Conservation (phyloP, 2,888 invertebrate genomes). For the Cheilosia soror region DNA sequence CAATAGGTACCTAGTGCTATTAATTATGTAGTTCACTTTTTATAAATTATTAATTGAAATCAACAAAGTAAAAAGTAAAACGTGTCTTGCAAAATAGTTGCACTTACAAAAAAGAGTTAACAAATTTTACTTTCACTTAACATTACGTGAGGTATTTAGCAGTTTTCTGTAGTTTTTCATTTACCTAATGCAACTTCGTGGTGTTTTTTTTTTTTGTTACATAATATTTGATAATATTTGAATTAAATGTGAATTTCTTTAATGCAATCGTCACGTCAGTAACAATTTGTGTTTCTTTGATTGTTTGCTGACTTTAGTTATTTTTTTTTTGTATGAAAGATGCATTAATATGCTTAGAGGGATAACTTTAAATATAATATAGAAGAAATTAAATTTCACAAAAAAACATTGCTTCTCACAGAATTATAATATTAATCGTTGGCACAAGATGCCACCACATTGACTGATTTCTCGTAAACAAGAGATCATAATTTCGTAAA, state of each 20-base stretch:
- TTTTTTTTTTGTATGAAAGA: background rate
- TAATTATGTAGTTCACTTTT: background rate
- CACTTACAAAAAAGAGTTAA: conserved; percentile 15
- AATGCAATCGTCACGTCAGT: background rate
- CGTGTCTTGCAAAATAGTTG: background rate
- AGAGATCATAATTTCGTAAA: background rate
- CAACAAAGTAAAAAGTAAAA: background rate
- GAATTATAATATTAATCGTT: background rate
- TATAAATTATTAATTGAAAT: no score
- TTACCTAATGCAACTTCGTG: background rate
- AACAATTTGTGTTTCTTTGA: background rate
- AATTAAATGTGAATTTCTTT: background rate
- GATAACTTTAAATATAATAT: background rate
- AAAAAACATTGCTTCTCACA: background rate
- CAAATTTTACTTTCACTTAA: conserved; percentile 36
- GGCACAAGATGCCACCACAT: background rate
- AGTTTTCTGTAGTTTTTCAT: conserved; percentile 20
- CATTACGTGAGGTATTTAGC: conserved; percentile 57
- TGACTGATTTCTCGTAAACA: background rate
- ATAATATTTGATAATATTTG: background rate
- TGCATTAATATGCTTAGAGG: no score
- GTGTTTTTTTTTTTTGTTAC: background rate
- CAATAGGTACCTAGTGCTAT: background rate
- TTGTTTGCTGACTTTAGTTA: background rate
- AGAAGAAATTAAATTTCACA: background rate